These are phyloP conservation scores for Bradysia coprophila DNA, from an alignment of 1,140 invertebrate species.

Conservation along the genomic window DNA sequence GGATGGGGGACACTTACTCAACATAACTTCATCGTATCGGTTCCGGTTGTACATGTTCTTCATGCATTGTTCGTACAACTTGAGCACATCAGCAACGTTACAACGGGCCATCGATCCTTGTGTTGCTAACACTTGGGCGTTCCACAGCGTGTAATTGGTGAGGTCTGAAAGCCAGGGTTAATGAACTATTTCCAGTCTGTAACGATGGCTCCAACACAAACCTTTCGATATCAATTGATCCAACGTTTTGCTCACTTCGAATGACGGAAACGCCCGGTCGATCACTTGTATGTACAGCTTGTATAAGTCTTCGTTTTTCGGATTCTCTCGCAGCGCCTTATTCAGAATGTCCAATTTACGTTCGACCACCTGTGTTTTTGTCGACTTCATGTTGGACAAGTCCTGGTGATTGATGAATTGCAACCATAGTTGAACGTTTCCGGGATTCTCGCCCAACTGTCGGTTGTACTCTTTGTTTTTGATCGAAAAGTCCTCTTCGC, in stretches of 20 bases:
- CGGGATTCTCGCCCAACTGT: constrained; percentile 25
- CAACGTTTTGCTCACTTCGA: constrained; percentile 24
- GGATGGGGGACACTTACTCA: constrained; percentile 17
- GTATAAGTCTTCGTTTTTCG: constrained; percentile 24
- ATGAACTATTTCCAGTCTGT: too few relatives aligned
- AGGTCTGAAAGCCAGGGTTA: constrained; percentile 32
- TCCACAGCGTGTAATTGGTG: constrained; percentile 35
- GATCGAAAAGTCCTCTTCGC: constrained; percentile 25
- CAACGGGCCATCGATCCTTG: constrained; percentile 39
- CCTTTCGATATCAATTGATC: constrained; percentile 22
- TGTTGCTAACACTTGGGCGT: constrained; percentile 31
- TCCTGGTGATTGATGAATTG: constrained; percentile 37
- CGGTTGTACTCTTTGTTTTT: constrained; percentile 31
- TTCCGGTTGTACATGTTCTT: constrained; percentile 26
- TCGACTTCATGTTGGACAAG: constrained; percentile 22
- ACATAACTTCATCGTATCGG: constrained; percentile 23
- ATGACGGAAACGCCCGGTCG: constrained; percentile 29
- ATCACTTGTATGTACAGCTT: constrained; percentile 28
- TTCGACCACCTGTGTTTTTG: constrained; percentile 22
- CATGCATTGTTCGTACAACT: constrained; percentile 33
- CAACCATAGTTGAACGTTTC: constrained; percentile 31
- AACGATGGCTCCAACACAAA: constrained; percentile 8
- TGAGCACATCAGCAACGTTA: constrained; percentile 31
- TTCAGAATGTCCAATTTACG: constrained; percentile 34
- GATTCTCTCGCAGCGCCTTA: constrained; percentile 31